Conservation (phyloP, 1,140 invertebrate species). For the Cherax quadricarinatus region DNA sequence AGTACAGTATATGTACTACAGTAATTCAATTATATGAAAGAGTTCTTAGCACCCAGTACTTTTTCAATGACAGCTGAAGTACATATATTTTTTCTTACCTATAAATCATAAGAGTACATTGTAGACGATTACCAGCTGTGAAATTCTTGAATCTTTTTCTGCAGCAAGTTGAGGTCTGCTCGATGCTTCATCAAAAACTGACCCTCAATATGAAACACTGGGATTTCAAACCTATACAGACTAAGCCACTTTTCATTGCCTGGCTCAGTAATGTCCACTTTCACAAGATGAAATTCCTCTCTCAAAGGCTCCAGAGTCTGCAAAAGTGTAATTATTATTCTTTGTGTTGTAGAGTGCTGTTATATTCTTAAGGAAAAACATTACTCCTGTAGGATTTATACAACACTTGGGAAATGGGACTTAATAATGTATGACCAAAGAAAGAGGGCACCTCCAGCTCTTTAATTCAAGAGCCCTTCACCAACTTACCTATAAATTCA, state of each 20-base stretch:
- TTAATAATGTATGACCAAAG: too few relatives aligned
- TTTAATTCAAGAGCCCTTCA: too few relatives aligned
- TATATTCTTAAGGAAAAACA: too few relatives aligned
- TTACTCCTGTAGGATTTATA: too few relatives aligned
- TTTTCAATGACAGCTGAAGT: background rate
- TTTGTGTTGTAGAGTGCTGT: too few relatives aligned
- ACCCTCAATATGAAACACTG: constrained; percentile 90
- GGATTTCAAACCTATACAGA: constrained; percentile 90
- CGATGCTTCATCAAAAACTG: constrained; percentile 90
- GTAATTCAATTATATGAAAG: too few relatives aligned
- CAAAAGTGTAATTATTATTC: constrained; percentile 9
- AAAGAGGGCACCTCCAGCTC: too few relatives aligned
- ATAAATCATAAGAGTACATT: too few relatives aligned
- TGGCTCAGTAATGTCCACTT: constrained; percentile 85
- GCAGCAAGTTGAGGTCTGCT: constrained; percentile 79
- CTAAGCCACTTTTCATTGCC: constrained; percentile 85
- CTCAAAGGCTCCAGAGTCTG: constrained; percentile 81
- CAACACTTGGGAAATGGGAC: too few relatives aligned
- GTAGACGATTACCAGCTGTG: background rate
- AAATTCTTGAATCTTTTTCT: constrained; percentile 75
- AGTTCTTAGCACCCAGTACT: background rate
- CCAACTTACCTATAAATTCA: too few relatives aligned
- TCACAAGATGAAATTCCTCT: constrained; percentile 82
- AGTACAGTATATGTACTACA: too few relatives aligned
- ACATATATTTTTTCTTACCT: background rate